These are phyloP conservation scores for Lypha dubia DNA, from an alignment of 2,888 invertebrate genomes.

Conservation along the genomic window DNA sequence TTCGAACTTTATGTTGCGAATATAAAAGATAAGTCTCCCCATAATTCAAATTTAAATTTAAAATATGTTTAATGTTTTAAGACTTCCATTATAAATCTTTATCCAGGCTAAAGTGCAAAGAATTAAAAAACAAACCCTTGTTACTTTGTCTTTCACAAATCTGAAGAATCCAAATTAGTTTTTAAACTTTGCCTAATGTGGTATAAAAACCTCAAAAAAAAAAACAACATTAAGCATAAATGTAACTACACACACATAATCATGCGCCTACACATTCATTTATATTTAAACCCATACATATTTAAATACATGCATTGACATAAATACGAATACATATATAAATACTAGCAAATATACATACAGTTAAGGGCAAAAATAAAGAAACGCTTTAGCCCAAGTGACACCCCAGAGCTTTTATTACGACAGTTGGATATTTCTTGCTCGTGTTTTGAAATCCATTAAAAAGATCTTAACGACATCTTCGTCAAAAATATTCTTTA, in stretches of 20 bases:
- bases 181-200: conserved; percentile 61
- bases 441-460: no score
- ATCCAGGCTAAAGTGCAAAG: conserved; percentile 9
- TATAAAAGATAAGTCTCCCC: background rate
- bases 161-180: conserved; percentile 65
- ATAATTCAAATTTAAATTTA: background rate
- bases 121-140: conserved; percentile 38
- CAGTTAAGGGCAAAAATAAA: conserved; percentile 20
- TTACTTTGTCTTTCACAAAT: conserved; percentile 46
- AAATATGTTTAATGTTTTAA: conserved; percentile 47
- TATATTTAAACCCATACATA: conserved; percentile 73
- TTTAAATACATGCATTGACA: conserved; percentile 73
- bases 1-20: background rate
- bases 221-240: conserved; percentile 71
- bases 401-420: no score
- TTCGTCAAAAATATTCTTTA: no score
- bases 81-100: conserved; percentile 44
- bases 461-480: no score
- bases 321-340: conserved; percentile 32
- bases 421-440: no score
- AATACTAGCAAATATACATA: conserved; percentile 18
- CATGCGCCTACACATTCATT: conserved; percentile 60
- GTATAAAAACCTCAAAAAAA: conserved; percentile 58
- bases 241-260: conserved; percentile 65
- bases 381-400: no score